Evolutionary conservation across 35 echinoderm and acorn worm species (phyloP).

Genomic region (Apostichopus californicus): DNA sequence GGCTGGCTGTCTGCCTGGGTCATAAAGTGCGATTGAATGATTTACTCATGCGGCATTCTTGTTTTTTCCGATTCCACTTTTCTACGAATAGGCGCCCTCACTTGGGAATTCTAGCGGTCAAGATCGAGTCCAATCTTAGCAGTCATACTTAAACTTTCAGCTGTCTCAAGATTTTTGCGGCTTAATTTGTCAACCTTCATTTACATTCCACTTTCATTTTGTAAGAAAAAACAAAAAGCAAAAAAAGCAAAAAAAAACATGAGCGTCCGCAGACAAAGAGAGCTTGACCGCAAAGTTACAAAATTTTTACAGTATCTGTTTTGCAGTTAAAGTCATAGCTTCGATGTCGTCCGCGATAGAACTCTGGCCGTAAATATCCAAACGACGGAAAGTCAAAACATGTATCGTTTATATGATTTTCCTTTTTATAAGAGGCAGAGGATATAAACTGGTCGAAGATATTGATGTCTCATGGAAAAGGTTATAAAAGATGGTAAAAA

Average conservation of each 20-base stretch:
- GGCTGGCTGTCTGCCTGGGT: background rate
- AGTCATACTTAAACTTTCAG: background rate
- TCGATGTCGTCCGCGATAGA: too few relatives aligned
- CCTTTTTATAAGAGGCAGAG: too few relatives aligned
- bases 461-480: too few relatives aligned
- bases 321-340: constrained; percentile 1
- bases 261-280: constrained; percentile 32
- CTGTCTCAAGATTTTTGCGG: constrained; percentile 32
- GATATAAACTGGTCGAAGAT: too few relatives aligned
- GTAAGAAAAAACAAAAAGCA: background rate
- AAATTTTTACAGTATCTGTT: background rate
- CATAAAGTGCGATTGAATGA: constrained; percentile 38
- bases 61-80: constrained; percentile 20
- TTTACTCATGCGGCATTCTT: constrained; percentile 33
- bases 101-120: constrained; percentile 44
- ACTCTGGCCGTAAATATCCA: too few relatives aligned
- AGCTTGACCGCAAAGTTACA: background rate
- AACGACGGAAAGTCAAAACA: too few relatives aligned
- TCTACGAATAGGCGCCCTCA: constrained; percentile 5
- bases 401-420: too few relatives aligned
- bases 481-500: too few relatives aligned
- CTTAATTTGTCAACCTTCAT: constrained; percentile 29
- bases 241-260: background rate
- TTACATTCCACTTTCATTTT: constrained; percentile 19
- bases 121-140: background rate